Conservation (phyloP, 2,888 invertebrate species). For the Leptopterna dolabrata region DNA sequence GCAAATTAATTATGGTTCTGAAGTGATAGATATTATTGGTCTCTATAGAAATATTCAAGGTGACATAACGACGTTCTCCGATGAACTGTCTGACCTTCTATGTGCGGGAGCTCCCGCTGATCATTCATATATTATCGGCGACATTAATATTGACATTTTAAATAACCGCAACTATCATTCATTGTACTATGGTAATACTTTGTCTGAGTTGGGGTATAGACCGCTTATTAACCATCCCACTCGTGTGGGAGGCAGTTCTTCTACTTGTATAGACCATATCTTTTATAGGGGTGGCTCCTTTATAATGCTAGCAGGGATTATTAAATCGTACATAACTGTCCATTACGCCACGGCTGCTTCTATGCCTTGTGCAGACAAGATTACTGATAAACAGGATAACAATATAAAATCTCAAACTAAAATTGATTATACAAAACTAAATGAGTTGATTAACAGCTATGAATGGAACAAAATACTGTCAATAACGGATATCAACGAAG, state of each 20-base stretch:
- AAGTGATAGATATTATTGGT: background rate
- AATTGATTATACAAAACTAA: background rate
- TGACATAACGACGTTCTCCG: background rate
- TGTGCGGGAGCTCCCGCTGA: background rate
- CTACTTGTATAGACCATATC: background rate
- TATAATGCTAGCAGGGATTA: background rate
- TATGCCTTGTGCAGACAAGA: background rate
- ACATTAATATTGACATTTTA: background rate
- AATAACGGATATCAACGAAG: background rate
- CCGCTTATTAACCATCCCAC: background rate
- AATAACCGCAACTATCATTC: background rate
- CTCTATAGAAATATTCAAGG: background rate
- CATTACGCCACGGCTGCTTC: background rate
- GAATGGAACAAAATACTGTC: background rate
- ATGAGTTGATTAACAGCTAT: background rate
- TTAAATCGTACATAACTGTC: background rate
- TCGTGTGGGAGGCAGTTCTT: background rate
- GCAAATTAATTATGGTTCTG: background rate
- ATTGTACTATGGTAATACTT: background rate
- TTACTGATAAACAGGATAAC: background rate
- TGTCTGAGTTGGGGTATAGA: background rate
- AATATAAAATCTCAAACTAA: background rate
- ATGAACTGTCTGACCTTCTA: constrained; percentile 15
- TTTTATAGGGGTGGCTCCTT: constrained; percentile 3
- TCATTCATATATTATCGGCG: background rate